A percentile compares a stretch with the other conserved stretches of the same genome.
Evolutionary conservation across 2,797 vertebrate species (phyloP).

Genomic region (Psittacula echo): DNA sequence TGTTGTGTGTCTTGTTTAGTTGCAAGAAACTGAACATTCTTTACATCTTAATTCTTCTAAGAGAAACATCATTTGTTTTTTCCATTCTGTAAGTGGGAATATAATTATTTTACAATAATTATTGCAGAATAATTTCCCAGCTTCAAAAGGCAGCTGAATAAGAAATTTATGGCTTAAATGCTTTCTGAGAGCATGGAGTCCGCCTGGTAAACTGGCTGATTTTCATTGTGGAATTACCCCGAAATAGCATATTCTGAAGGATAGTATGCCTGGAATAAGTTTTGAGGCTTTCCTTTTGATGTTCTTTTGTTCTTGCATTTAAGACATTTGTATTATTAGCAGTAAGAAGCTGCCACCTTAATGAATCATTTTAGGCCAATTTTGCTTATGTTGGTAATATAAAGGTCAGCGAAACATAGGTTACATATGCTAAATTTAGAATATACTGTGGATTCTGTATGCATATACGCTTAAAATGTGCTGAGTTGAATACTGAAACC

Average conservation of each 20-base stretch:
- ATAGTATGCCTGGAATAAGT: fast-evolving
- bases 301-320: not conserved
- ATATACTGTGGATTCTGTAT: not conserved
- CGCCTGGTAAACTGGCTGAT: not conserved
- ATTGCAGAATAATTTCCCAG: not conserved
- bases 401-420: not conserved
- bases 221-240: not conserved
- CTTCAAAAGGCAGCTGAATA: not conserved
- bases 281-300: not conserved
- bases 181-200: not conserved
- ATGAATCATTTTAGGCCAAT: not conserved
- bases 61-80: not conserved
- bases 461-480: not conserved
- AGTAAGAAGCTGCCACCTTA: not conserved
- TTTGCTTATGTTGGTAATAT: not conserved
- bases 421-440: not conserved
- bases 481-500: not conserved
- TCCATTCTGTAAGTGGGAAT: not conserved
- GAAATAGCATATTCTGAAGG: not conserved
- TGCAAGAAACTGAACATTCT: not conserved
- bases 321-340: not conserved
- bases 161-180: not conserved
- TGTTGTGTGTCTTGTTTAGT: not conserved
- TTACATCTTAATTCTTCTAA: not conserved
- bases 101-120: not conserved